Percentiles rank a stretch among this genome's conserved stretches.
Evolutionary conservation across 1,140 invertebrate species (phyloP).

Genomic region (Triops cancriformis): DNA sequence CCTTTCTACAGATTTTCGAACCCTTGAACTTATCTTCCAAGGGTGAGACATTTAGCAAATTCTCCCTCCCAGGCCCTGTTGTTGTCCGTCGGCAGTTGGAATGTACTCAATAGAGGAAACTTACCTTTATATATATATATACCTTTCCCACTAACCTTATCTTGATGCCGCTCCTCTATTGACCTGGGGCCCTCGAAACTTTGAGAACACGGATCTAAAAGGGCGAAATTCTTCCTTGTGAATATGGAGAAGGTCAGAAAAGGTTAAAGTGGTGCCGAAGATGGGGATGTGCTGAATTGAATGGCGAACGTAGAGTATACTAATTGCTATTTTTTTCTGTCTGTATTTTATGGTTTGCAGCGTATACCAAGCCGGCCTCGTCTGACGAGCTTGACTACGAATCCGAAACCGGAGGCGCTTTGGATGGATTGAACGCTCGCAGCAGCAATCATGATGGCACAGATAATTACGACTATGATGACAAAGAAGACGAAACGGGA

Average conservation of each 20-base stretch:
- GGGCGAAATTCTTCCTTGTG: background rate
- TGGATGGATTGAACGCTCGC: background rate
- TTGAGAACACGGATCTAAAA: background rate
- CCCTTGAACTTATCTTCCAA: background rate
- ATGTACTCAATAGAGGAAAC: background rate
- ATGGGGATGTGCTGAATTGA: background rate
- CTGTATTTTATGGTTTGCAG: background rate
- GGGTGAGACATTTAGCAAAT: background rate
- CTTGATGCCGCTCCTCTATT: constrained; percentile 10
- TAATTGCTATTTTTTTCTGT: background rate
- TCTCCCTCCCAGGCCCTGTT: background rate
- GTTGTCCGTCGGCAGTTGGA: background rate
- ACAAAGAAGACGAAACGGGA: constrained; percentile 20
- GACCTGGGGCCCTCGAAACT: background rate
- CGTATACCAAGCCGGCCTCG: background rate
- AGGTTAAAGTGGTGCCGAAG: background rate
- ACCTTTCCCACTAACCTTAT: background rate
- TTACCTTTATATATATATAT: constrained; percentile 2
- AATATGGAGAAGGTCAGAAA: background rate
- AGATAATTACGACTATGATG: constrained; percentile 12
- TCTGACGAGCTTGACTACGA: constrained; percentile 5
- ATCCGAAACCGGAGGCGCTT: constrained; percentile 2
- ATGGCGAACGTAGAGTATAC: background rate
- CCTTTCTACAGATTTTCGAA: background rate
- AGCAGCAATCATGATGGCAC: background rate